Base-by-base conservation (phyloP, 1,140 invertebrate species). In the Eulimnadia texana region DNA sequence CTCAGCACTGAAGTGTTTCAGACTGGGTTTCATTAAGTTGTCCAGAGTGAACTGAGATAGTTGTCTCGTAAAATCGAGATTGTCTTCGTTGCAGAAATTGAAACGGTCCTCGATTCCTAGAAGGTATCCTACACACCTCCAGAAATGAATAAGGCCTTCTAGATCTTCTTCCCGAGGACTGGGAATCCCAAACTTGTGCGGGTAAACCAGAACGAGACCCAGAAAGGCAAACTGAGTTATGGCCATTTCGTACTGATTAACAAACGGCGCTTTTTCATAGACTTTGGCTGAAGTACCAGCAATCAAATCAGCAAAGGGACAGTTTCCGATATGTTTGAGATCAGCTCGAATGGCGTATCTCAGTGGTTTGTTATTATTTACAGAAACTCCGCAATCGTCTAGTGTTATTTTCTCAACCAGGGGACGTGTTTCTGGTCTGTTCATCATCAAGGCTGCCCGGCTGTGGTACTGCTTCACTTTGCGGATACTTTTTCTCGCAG, bases 161-260 rank as follows among this genome's bases (percentile, higher is more conserved):
- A 84, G 68, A 55, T 86, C 84, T 25, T 81, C 76, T 13, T 76
- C 66, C 20, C 73, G 33, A 42, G 33, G 33, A 42, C 33, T 42
- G n/a, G n/a, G n/a, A n/a, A n/a, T n/a, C n/a, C n/a, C n/a, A n/a
- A n/a, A n/a, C 22, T 78, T 70, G 52, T 83, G 72, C 0, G 84
- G 79, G 47, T 80, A 80, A 2, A 87, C 64, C 0, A 90, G 67
- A 0, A 82, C 77, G 55, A 84, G 82, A 1, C 90, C 90, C 64
- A 93, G 82, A 67, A 95, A 94, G 11, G 86, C 87, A 66, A 88
- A 90, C 69, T 88, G 86, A 0, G 91, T 90, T 1, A 92, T 67
- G 0, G 83, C 83, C 80, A 94, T 82, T 65, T 93, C 89, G 62
- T 82, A 78, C 71, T 95, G 91, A 0, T 79, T 81, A 27, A 80